Percentiles rank a stretch among this genome's conserved stretches.
These are phyloP conservation scores for Schizopygopsis malacanthus DNA, from an alignment of 2,797 vertebrate species.

Conservation along the genomic window DNA sequence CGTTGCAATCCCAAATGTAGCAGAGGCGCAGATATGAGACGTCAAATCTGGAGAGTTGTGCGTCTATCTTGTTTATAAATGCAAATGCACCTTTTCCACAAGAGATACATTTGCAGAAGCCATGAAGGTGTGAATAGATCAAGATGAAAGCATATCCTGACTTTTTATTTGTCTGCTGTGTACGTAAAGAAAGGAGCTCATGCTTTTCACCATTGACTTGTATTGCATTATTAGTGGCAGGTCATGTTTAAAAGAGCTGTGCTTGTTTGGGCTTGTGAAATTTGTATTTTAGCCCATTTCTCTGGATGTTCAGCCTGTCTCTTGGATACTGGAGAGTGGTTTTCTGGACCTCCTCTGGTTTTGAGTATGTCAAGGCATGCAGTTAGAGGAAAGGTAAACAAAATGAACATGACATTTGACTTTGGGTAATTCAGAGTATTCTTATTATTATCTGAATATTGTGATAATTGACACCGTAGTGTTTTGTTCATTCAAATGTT, in stretches of 20 bases:
- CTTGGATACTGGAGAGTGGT: neutral
- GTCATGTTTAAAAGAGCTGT: conserved; percentile 1
- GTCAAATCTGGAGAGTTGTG: conserved; percentile 19
- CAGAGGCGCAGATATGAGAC: neutral
- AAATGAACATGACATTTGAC: neutral
- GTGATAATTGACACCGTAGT: neutral
- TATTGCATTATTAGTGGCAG: neutral
- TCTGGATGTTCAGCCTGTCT: conserved; percentile 34
- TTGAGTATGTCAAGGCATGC: neutral
- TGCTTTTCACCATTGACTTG: conserved; percentile 10
- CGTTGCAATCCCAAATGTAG: conserved; percentile 8
- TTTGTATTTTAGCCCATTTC: neutral
- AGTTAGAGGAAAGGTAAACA: conserved; percentile 5
- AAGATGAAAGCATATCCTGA: neutral
- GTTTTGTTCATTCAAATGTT: neutral
- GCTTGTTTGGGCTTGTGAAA: conserved; percentile 30
- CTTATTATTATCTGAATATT: neutral
- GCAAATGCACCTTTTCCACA: neutral
- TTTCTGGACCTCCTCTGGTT: neutral
- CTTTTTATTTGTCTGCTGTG: neutral
- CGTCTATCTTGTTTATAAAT: neutral
- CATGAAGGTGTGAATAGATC: neutral
- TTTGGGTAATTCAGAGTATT: neutral
- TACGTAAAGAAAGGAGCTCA: conserved; percentile 31
- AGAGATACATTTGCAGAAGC: neutral